A percentile compares a stretch with the other conserved stretches of the same genome.
phyloP scores from a whole-genome alignment of 30 jellyfish, hydroid and myxozoan genomes.

The Nemopilema nomurai region DNA sequence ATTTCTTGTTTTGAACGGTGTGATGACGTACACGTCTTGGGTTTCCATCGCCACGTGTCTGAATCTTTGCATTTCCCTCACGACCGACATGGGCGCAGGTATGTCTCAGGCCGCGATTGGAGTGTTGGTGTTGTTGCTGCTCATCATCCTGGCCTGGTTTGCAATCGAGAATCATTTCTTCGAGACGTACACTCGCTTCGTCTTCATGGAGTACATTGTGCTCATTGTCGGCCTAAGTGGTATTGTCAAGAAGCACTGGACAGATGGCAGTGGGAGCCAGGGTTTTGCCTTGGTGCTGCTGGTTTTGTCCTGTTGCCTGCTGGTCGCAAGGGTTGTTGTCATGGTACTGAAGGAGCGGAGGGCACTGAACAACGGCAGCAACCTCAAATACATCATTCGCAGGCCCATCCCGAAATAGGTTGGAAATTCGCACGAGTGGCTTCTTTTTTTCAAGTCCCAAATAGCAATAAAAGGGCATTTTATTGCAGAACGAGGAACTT shows the following conservation, averaged over 20 bases:
- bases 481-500: no score
- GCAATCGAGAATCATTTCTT: conserved; percentile 44
- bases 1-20: conserved; percentile 57
- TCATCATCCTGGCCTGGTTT: conserved; percentile 65
- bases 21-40: conserved; percentile 65
- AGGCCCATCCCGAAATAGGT: background rate
- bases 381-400: conserved; percentile 33
- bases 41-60: conserved; percentile 61
- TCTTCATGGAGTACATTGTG: conserved; percentile 57
- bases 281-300: conserved; percentile 36
- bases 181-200: conserved; percentile 58
- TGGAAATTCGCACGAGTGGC: background rate
- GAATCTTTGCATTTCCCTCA: conserved; percentile 49
- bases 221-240: conserved; percentile 51
- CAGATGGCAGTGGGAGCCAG: conserved; percentile 35
- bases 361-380: conserved; percentile 24
- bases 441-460: no score
- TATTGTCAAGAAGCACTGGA: conserved; percentile 54
- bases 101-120: conserved; percentile 52
- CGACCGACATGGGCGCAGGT: conserved; percentile 19
- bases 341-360: conserved; percentile 30
- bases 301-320: conserved; percentile 12
- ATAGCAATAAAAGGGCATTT: no score
- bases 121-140: conserved; percentile 47
- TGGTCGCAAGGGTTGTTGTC: conserved; percentile 27